Conservation (phyloP, 1,140 invertebrate genomes). For the Pogonomyrmex barbatus region DNA sequence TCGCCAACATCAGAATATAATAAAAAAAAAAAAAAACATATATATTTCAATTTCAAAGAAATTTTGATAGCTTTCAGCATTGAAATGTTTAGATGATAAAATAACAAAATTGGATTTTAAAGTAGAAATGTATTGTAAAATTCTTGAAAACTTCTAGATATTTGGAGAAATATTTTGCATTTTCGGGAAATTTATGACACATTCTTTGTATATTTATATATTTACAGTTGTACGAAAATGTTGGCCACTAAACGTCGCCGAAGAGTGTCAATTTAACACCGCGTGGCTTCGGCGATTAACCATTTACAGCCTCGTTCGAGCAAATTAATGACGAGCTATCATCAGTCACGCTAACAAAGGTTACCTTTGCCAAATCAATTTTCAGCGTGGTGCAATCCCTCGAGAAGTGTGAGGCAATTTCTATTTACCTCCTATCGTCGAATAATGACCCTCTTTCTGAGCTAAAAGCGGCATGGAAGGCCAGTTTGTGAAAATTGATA, state of each 20-base stretch:
- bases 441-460: slow-evolving; percentile 54
- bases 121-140: background rate
- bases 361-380: slow-evolving; percentile 26
- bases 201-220: slow-evolving; percentile 14
- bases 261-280: slow-evolving; percentile 33
- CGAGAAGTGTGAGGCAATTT: slow-evolving; percentile 47
- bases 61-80: background rate
- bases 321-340: slow-evolving; percentile 41
- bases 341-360: slow-evolving; percentile 37
- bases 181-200: background rate
- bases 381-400: slow-evolving; percentile 39
- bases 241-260: slow-evolving; percentile 44
- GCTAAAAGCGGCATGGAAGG: slow-evolving; percentile 52
- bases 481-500: slow-evolving; percentile 7
- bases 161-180: slow-evolving; percentile 9
- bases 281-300: slow-evolving; percentile 49
- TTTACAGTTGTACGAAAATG: background rate
- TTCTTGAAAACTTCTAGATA: background rate
- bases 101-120: background rate
- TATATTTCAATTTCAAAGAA: background rate
- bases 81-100: background rate
- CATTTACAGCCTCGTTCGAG: slow-evolving; percentile 37
- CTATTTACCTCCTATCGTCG: slow-evolving; percentile 39
- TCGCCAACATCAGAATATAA: slow-evolving; percentile 18
- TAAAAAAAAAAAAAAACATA: background rate